Evolutionary conservation across 2,113 vertebrate species (phyloP).

Genomic region (Leucoraja erinaceus): DNA sequence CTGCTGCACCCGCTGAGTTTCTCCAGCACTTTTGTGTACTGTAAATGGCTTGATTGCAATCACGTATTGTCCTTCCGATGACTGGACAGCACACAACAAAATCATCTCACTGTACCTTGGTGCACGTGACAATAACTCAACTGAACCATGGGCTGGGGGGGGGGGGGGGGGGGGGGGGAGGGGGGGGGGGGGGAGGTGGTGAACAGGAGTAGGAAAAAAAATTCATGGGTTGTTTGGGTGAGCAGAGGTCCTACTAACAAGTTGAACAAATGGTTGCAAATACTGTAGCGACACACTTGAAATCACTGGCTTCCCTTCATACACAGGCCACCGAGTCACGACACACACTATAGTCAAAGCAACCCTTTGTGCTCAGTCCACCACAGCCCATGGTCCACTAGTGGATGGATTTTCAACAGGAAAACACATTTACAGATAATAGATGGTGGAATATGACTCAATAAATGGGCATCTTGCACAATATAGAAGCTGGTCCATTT

Average conservation of each 20-base stretch:
- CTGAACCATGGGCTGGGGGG: too few species aligned
- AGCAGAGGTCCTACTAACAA: not conserved
- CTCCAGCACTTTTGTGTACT: too few species aligned
- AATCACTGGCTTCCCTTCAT: not conserved
- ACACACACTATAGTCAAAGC: not conserved
- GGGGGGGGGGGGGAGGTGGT: too few species aligned
- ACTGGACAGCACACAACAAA: too few species aligned
- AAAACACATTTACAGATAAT: not conserved
- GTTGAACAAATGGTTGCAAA: too few species aligned
- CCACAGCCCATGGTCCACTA: not conserved
- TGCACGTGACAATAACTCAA: too few species aligned
- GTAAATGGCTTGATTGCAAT: too few species aligned
- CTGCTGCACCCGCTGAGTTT: too few species aligned
- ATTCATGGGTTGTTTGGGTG: not conserved
- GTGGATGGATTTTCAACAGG: not conserved
- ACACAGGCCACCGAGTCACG: not conserved
- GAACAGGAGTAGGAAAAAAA: not conserved
- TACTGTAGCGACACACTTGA: not conserved
- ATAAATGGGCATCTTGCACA: not conserved
- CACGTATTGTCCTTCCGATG: too few species aligned
- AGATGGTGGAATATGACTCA: not conserved
- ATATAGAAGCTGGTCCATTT: not conserved
- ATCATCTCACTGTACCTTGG: too few species aligned
- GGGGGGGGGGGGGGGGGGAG: too few species aligned
- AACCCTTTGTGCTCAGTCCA: not conserved